phyloP scores from a whole-genome alignment of 2,888 invertebrate genomes.

The Tachina fera region DNA sequence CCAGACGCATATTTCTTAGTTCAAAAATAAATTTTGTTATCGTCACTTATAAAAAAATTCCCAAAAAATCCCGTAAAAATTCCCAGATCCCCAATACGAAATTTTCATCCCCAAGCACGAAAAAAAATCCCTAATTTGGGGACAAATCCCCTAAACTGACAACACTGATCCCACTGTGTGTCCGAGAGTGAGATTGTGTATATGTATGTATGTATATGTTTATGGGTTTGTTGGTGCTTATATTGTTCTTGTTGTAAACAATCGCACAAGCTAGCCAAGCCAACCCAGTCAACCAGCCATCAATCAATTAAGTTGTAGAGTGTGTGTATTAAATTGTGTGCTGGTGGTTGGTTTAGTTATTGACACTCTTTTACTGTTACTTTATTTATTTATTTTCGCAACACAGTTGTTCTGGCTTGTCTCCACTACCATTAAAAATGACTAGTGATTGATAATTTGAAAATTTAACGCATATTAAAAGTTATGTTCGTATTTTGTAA shows the following conservation, averaged over 20 bases:
- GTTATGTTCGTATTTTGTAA: not conserved
- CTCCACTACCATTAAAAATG: slow-evolving; percentile 19
- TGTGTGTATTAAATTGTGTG: slow-evolving; percentile 57
- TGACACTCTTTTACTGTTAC: slow-evolving; percentile 46
- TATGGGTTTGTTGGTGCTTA: not conserved
- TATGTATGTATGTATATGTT: not conserved
- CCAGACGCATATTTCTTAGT: no score
- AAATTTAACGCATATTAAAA: slow-evolving; percentile 49
- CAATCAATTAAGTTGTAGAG: slow-evolving; percentile 68
- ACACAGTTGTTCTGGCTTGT: slow-evolving; percentile 23
- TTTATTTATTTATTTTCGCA: slow-evolving; percentile 10
- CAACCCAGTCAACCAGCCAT: slow-evolving; percentile 32
- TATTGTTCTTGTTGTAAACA: slow-evolving; percentile 17
- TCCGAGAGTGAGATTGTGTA: not conserved
- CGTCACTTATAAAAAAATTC: no score
- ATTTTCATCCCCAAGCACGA: no score
- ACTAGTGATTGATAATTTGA: slow-evolving; percentile 48
- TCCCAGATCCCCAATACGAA: no score
- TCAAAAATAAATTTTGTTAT: no score
- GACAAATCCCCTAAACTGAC: no score
- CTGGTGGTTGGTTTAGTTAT: slow-evolving; percentile 47
- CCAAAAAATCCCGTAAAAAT: no score
- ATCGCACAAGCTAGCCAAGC: slow-evolving; percentile 54
- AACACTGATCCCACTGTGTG: no score
- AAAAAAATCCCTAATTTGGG: no score